Evolutionary conservation across 2,797 vertebrate species (phyloP).

Genomic region (Atherinosoma microstoma): DNA sequence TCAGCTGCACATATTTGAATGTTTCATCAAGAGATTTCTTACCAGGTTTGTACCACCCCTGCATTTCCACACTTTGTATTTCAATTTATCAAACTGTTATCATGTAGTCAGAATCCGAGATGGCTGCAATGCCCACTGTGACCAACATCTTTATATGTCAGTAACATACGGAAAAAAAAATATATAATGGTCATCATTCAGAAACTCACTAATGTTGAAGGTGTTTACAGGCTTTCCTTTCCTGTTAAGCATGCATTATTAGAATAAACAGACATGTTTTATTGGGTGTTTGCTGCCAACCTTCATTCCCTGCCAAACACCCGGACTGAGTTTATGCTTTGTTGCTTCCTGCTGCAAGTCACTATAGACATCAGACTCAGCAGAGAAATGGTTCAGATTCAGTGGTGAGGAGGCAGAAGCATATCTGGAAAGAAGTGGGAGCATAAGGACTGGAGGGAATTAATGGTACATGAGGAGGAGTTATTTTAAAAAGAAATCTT

Average conservation of each 20-base stretch:
- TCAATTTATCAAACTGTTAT: not conserved
- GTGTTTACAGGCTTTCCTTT: conserved; percentile 23
- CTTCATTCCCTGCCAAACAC: conserved; percentile 44
- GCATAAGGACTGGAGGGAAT: not conserved
- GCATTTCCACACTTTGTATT: no score
- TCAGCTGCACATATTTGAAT: not conserved
- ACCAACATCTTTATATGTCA: not conserved
- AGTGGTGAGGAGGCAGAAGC: conserved; percentile 11
- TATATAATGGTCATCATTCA: not conserved
- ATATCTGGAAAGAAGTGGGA: conserved; percentile 4
- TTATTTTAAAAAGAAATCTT: not conserved
- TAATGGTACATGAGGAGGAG: not conserved
- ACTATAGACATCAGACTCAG: conserved; percentile 40
- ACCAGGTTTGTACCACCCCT: no score
- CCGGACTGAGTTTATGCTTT: conserved; percentile 35
- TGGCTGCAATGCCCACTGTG: not conserved
- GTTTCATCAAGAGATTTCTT: not conserved
- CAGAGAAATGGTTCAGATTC: conserved; percentile 25
- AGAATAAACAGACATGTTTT: conserved; percentile 59
- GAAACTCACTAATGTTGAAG: conserved; percentile 19
- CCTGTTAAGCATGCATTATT: conserved; percentile 41
- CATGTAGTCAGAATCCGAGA: not conserved
- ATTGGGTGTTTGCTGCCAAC: conserved; percentile 45
- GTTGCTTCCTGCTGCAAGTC: conserved; percentile 32
- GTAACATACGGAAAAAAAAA: not conserved